Evolutionary conservation across 2,888 invertebrate genomes (phyloP).

Genomic region (Drosophila austrosaltans): DNA sequence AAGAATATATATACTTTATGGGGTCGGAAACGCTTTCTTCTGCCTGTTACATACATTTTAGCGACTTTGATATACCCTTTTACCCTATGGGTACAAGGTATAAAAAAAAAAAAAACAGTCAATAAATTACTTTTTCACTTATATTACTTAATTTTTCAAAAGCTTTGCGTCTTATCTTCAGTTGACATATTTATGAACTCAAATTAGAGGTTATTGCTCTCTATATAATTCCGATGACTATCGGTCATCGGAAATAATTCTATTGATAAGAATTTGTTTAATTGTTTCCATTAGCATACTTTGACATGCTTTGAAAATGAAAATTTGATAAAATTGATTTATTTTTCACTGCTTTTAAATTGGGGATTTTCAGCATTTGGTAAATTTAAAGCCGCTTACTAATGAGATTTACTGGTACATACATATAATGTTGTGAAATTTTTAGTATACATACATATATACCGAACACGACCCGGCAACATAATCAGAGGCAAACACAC

Average conservation of each 20-base stretch:
- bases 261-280: slow-evolving; percentile 4
- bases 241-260: background rate
- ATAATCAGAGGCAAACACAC: slow-evolving; percentile 41
- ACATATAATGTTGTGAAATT: slow-evolving; percentile 43
- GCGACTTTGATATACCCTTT: too few species aligned
- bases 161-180: background rate
- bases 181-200: background rate
- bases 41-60: too few species aligned
- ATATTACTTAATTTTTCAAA: background rate
- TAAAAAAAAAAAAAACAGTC: too few species aligned
- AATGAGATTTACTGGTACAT: slow-evolving; percentile 29
- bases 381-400: slow-evolving; percentile 27
- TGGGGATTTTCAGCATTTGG: background rate
- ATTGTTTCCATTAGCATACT: background rate
- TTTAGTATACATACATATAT: slow-evolving; percentile 11
- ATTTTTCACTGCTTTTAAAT: background rate
- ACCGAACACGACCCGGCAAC: slow-evolving; percentile 7
- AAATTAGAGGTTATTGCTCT: slow-evolving; percentile 1
- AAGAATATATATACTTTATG: too few species aligned
- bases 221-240: too few species aligned
- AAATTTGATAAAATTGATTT: background rate
- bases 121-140: background rate
- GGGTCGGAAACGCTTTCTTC: too few species aligned
- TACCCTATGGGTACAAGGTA: too few species aligned
- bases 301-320: background rate